Conservation (phyloP, 2,797 vertebrate genomes). For the Chaetodon trifasciatus region DNA sequence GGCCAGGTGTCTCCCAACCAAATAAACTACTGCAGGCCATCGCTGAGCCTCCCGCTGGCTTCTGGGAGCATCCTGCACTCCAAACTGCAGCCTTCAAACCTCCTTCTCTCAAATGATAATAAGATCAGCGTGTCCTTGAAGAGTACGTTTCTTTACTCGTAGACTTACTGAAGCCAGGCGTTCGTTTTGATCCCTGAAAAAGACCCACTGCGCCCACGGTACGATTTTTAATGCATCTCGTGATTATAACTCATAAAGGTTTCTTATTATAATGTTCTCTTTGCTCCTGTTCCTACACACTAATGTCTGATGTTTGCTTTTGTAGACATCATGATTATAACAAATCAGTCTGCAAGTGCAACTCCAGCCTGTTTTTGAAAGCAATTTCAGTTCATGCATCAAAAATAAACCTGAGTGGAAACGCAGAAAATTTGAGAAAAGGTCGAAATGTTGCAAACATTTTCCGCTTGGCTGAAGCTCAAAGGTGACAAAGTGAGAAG, state of each 20-base stretch:
- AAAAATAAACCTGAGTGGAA: not conserved
- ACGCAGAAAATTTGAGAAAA: not conserved
- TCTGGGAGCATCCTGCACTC: constrained; percentile 41
- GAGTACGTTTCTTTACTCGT: not conserved
- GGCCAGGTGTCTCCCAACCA: constrained; percentile 80
- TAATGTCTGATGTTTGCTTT: not conserved
- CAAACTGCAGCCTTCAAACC: not conserved
- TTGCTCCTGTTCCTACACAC: not conserved
- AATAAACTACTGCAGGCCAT: constrained; percentile 68
- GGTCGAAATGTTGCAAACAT: not conserved
- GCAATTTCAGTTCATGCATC: not conserved
- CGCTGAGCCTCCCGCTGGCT: constrained; percentile 57
- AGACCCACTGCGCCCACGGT: not conserved
- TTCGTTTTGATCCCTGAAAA: not conserved
- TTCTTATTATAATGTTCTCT: not conserved
- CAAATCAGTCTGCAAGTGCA: too few relatives aligned
- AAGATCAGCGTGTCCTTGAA: not conserved
- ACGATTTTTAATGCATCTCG: too few relatives aligned
- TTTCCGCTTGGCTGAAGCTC: not conserved
- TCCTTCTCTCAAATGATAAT: not conserved
- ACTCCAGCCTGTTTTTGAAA: not conserved
- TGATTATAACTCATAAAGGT: not conserved
- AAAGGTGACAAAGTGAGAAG: not conserved
- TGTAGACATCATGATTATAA: not conserved
- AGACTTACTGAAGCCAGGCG: not conserved